Evolutionary conservation across 2,797 vertebrate species (phyloP), one percentile per base, ranked within the genome.

Genomic region (Percopsis omiscomaycus): DNA sequence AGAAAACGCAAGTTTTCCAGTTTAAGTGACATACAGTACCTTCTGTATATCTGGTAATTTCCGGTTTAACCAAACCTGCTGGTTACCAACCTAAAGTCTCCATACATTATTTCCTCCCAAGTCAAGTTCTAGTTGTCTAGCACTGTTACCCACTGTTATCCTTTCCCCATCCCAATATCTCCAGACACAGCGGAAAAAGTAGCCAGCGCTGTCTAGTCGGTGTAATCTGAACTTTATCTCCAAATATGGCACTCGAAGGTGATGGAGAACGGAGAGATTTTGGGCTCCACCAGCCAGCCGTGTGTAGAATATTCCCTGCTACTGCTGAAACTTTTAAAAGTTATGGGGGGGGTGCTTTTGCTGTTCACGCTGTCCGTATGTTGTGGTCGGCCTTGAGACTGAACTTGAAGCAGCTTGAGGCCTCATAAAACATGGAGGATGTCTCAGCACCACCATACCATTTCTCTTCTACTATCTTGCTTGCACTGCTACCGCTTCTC

Each of bases 391-490:
- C 69, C 67, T 64, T n/a, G 27, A 64, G 66, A 77, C 61, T 79
- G 71, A 69, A 64, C 80, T 71, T 71, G 65, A 79, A 84, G 74
- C 75, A 69, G 75, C 67, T 45, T 65, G 67, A 59, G 73, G 64
- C 71, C 71, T 85, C 78, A 84, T 85, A 73, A 84, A 85, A 82
- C 83, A 84, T 82, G 73, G 80, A 85, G 57, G 73, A 75, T 50
- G 1, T 60, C 72, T 75, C 32, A 5, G 68, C 37, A 9, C 70
- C 45, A 73, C 55, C 59, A 60, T 14, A 45, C 71, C 57, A 22
- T 68, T 68, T 77, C 67, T 74, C 28, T 74, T 64, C 46, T 55
- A 73, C 68, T 45, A 2, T 60, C 61, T 74, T 55, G 0, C 55
- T 61, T 59, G 56, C 51, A 62, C 73, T 8, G 37, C 56, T 54